These are phyloP conservation scores for Anthonomus grandis DNA, from an alignment of 1,140 invertebrate genomes.

Conservation along the genomic window DNA sequence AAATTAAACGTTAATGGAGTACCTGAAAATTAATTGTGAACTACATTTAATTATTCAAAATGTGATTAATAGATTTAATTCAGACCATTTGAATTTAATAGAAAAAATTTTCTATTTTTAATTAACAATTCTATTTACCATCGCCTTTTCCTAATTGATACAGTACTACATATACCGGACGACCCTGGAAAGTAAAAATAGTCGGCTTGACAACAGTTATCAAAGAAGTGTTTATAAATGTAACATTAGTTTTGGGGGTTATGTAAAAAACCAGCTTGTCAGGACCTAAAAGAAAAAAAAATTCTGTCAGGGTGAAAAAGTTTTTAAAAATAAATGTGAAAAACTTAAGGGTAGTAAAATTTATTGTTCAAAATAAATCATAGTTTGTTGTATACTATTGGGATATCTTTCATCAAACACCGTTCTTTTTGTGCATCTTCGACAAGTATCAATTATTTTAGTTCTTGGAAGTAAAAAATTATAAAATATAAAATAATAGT, in stretches of 20 bases:
- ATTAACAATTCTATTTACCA: conserved; percentile 27
- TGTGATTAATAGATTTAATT: background rate
- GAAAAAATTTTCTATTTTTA: conserved; percentile 32
- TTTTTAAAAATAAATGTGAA: no score
- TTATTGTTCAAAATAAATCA: no score
- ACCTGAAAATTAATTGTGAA: background rate
- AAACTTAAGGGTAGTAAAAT: no score
- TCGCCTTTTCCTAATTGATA: conserved; percentile 34
- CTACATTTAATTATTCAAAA: background rate
- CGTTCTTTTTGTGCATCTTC: no score
- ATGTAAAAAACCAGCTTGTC: conserved; percentile 39
- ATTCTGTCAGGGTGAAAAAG: no score
- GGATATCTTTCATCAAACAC: no score
- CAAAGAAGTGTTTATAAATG: conserved; percentile 35
- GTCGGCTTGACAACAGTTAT: conserved; percentile 24
- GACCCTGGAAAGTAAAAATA: conserved; percentile 25
- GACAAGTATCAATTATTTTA: no score
- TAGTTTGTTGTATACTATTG: no score
- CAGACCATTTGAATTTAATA: background rate
- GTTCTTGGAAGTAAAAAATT: no score
- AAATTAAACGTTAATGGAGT: background rate
- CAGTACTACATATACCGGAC: conserved; percentile 37
- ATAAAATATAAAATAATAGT: no score
- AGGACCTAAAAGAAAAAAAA: conserved; percentile 36
- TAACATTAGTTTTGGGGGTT: conserved; percentile 31